These are phyloP conservation scores for Nothura maculosa DNA, from an alignment of 2,797 vertebrate genomes.

Conservation along the genomic window DNA sequence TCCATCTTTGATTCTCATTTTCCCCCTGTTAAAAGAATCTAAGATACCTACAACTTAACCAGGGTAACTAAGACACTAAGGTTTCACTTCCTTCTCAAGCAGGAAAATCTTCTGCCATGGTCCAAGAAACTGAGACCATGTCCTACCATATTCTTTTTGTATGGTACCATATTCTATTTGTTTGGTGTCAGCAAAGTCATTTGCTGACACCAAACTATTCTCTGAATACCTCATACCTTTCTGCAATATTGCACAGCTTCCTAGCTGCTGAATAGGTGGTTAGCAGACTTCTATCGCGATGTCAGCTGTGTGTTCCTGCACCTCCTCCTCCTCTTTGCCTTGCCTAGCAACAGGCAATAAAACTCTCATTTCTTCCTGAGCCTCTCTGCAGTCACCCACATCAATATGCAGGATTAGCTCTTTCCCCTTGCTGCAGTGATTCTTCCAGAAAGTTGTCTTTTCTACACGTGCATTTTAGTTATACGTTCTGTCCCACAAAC, in stretches of 20 bases:
- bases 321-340: not conserved
- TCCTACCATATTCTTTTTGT: not conserved
- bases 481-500: not conserved
- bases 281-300: not conserved
- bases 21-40: not conserved
- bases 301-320: not conserved
- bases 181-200: no score
- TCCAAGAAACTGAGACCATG: not conserved
- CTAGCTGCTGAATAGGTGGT: not conserved
- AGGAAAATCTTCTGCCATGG: not conserved
- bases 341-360: not conserved
- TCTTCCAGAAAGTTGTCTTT: not conserved
- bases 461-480: not conserved
- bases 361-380: not conserved
- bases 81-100: rapidly evolving
- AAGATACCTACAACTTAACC: not conserved
- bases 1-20: not conserved
- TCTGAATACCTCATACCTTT: not conserved
- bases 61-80: not conserved
- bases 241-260: not conserved
- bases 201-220: not conserved
- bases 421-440: not conserved
- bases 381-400: rapidly evolving
- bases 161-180: not conserved
- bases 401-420: rapidly evolving